Conservation (phyloP, 2,113 vertebrate genomes). For the Menura novaehollandiae region DNA sequence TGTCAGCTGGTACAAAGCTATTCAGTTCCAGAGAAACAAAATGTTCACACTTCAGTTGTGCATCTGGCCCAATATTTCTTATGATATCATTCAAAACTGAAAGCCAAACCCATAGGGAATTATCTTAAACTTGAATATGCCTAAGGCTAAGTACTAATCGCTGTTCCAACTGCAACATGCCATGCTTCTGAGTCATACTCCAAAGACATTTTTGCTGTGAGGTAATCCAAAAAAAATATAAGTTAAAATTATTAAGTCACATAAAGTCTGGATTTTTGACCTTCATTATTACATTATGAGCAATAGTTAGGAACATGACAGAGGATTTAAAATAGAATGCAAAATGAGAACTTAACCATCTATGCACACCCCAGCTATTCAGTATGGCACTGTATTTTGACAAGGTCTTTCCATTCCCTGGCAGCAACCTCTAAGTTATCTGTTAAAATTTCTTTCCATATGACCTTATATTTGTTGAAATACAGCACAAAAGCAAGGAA, state of each 20-base stretch:
- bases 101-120: not conserved
- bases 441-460: not conserved
- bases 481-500: not conserved
- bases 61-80: not conserved
- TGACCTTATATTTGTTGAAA: not conserved
- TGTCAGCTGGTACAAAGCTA: slow-evolving; percentile 9
- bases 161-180: not conserved
- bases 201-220: not conserved
- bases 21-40: not conserved
- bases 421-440: not conserved
- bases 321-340: not conserved
- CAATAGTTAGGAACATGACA: not conserved
- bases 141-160: not conserved
- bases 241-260: not conserved
- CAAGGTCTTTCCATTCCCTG: not conserved
- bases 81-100: not conserved
- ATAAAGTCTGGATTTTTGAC: not conserved
- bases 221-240: not conserved
- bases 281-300: not conserved
- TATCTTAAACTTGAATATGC: not conserved
- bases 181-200: not conserved
- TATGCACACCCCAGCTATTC: not conserved
- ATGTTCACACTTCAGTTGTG: not conserved
- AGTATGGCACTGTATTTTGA: not conserved
- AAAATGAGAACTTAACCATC: not conserved